These are phyloP conservation scores for Spinibarbus caldwelli DNA, from an alignment of 2,797 vertebrate species.

Conservation along the genomic window DNA sequence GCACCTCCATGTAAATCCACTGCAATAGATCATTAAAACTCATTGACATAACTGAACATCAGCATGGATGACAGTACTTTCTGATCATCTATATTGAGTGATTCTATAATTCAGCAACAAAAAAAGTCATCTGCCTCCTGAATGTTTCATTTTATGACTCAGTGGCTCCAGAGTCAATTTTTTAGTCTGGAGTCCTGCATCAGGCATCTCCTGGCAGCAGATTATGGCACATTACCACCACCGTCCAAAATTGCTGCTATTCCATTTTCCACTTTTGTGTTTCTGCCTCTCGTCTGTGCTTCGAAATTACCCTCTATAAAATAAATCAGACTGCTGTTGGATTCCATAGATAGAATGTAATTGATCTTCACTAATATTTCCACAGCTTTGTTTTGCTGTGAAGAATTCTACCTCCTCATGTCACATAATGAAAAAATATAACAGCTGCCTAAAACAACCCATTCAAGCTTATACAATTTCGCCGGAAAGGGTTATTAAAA, in stretches of 20 bases:
- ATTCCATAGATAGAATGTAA: constrained; percentile 41
- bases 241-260: constrained; percentile 16
- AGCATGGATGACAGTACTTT: background rate
- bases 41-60: background rate
- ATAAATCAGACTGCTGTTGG: constrained; percentile 42
- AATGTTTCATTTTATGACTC: constrained; percentile 27
- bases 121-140: background rate
- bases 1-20: background rate
- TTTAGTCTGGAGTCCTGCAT: constrained; percentile 7
- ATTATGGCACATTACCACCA: constrained; percentile 44
- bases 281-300: constrained; percentile 21
- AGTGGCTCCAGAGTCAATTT: constrained; percentile 15
- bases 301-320: constrained; percentile 37
- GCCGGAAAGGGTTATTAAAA: constrained; percentile 54
- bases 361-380: constrained; percentile 56
- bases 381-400: constrained; percentile 54
- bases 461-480: constrained; percentile 45
- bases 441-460: constrained; percentile 50
- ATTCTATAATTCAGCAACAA: constrained; percentile 3
- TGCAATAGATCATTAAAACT: background rate
- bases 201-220: background rate
- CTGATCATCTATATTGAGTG: background rate
- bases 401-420: constrained; percentile 54
- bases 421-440: constrained; percentile 77
- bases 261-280: constrained; percentile 26